Evolutionary conservation across 2,797 vertebrate genomes (phyloP).

Genomic region (Enteromius viviparus): DNA sequence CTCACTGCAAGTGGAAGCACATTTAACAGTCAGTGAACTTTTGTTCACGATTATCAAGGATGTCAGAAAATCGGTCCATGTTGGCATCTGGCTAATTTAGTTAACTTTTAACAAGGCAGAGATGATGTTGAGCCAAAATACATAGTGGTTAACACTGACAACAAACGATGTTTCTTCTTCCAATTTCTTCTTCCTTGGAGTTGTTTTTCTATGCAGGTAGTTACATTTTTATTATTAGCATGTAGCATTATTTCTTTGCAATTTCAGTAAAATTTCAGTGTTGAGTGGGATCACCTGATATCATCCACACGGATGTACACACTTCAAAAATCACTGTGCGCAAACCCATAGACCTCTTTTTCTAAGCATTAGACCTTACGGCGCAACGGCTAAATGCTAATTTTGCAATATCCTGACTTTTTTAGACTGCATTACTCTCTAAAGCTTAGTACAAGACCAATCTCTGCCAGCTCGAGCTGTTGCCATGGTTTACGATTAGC

Average conservation of each 20-base stretch:
- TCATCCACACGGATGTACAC: neutral
- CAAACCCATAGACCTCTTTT: neutral
- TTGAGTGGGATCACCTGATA: neutral
- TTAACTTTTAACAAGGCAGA: neutral
- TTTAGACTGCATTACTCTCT: conserved; percentile 45
- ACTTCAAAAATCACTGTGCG: neutral
- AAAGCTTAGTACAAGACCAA: conserved; percentile 56
- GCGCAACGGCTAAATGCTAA: conserved; percentile 36
- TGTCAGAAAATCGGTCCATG: neutral
- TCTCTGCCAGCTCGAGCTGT: conserved; percentile 47
- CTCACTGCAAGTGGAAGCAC: neutral
- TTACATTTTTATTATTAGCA: neutral
- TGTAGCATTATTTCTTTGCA: neutral
- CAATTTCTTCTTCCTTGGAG: neutral
- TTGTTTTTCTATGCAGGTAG: neutral
- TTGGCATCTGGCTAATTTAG: neutral
- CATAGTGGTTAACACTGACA: neutral
- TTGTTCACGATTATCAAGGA: neutral
- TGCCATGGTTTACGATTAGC: conserved; percentile 48
- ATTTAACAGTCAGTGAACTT: neutral
- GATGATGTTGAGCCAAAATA: neutral
- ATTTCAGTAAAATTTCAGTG: neutral
- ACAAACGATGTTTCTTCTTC: neutral
- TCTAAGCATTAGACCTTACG: neutral
- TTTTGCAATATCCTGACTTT: conserved; percentile 45